phyloP scores from a whole-genome alignment of 2,797 vertebrate genomes.

The Coranthus polyacanthus region DNA sequence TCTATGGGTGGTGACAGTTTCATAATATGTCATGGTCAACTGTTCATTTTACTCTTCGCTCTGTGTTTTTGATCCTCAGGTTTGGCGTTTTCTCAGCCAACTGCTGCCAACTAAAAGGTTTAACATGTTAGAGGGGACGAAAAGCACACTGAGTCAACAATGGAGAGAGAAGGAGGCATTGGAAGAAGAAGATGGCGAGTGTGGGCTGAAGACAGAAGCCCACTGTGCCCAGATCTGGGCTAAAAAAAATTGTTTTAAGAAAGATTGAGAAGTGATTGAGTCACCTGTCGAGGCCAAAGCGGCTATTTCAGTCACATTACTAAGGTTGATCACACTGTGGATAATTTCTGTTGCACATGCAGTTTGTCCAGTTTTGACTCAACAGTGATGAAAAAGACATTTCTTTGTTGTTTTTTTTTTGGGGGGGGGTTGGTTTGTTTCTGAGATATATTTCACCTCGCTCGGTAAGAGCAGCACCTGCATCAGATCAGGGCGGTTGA shows the following conservation, averaged over 20 bases:
- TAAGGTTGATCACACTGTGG: conserved; percentile 30
- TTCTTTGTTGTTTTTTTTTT: conserved; percentile 31
- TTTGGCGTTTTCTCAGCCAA: conserved; percentile 59
- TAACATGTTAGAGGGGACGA: conserved; percentile 41
- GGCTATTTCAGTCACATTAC: conserved; percentile 19
- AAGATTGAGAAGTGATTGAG: conserved; percentile 12
- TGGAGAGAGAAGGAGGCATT: conserved; percentile 40
- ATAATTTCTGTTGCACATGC: conserved; percentile 52
- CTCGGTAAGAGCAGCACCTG: conserved; percentile 20
- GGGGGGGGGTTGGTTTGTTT: too few species aligned
- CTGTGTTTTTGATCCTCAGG: conserved; percentile 53
- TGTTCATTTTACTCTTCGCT: conserved; percentile 15
- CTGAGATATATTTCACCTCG: conserved; percentile 5
- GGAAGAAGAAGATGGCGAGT: conserved; percentile 16
- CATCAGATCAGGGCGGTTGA: conserved; percentile 30
- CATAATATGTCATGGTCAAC: not conserved
- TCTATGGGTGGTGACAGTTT: conserved; percentile 7
- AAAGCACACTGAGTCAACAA: conserved; percentile 67
- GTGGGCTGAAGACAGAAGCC: conserved; percentile 18
- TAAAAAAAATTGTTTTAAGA: conserved; percentile 13
- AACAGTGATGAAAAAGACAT: conserved; percentile 26
- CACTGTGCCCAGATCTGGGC: conserved; percentile 7
- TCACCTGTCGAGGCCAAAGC: conserved; percentile 23
- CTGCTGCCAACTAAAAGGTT: conserved; percentile 66
- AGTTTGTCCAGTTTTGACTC: conserved; percentile 45